These are phyloP conservation scores for Anaspis maculata DNA, from an alignment of 2,888 invertebrate species.

Conservation along the genomic window DNA sequence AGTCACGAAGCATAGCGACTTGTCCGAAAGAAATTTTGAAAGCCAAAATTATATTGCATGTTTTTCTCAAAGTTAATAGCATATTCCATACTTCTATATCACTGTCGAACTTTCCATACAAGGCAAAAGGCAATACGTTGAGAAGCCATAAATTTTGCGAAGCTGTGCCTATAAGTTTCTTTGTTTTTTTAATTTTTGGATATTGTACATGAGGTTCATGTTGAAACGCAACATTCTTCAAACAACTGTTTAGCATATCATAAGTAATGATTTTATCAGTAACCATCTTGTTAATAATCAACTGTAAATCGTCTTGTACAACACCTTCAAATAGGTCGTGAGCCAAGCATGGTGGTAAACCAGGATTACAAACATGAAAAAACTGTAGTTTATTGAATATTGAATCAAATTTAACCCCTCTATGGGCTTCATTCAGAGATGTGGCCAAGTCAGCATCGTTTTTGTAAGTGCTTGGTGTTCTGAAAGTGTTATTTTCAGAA, in stretches of 20 bases:
- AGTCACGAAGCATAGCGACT: neutral
- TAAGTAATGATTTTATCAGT: constrained; percentile 6
- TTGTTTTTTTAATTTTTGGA: neutral
- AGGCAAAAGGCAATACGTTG: neutral
- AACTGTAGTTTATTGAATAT: constrained; percentile 16
- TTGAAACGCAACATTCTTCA: too few relatives aligned
- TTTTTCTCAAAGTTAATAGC: neutral
- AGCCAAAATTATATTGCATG: neutral
- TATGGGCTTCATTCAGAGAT: neutral
- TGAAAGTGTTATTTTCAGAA: too few relatives aligned
- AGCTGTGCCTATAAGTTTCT: neutral
- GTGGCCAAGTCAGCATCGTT: constrained; percentile 1
- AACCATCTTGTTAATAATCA: constrained; percentile 14
- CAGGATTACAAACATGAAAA: constrained; percentile 19
- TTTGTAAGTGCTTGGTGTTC: neutral
- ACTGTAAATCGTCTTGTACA: constrained; percentile 16
- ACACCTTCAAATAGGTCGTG: constrained; percentile 20
- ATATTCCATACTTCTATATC: neutral
- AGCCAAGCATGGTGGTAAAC: constrained; percentile 15
- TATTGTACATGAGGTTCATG: too few relatives aligned
- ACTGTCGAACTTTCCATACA: neutral
- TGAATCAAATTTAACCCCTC: constrained; percentile 13
- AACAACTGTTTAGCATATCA: constrained; percentile 8
- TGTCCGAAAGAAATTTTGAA: neutral
- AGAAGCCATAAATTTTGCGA: neutral